Conservation (phyloP, 2,113 vertebrate genomes). For the Mixornis gularis region DNA sequence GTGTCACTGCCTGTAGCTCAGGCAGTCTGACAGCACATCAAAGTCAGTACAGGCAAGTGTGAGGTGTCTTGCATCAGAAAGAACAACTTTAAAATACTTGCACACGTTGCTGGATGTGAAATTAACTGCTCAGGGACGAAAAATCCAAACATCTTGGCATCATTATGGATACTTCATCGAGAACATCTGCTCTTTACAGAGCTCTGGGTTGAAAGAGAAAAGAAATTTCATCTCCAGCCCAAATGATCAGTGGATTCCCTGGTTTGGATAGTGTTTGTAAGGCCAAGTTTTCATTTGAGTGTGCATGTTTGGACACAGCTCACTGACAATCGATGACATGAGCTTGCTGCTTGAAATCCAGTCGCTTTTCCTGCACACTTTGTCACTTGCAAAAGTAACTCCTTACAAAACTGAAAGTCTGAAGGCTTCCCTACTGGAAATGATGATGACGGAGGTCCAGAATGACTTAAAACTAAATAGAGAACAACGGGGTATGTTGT, state of each 20-base stretch:
- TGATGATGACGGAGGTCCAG: not conserved
- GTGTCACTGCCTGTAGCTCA: not conserved
- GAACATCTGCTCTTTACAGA: slow-evolving; percentile 32
- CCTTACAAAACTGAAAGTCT: not conserved
- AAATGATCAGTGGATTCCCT: not conserved
- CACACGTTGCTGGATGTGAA: not conserved
- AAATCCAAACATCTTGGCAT: not conserved
- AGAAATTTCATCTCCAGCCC: not conserved
- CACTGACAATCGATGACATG: not conserved
- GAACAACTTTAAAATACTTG: not conserved
- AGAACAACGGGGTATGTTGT: fast-evolving
- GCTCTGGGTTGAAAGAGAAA: not conserved
- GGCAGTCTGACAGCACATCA: not conserved
- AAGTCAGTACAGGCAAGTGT: not conserved
- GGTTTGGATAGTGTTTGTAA: not conserved
- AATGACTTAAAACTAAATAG: not conserved
- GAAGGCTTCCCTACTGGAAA: not conserved
- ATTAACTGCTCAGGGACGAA: not conserved
- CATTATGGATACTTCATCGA: not conserved
- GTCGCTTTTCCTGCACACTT: fast-evolving
- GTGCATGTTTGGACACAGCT: not conserved
- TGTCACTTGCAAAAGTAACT: not conserved
- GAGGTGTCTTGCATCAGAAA: not conserved
- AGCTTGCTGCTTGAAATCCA: not conserved
- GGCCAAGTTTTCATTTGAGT: not conserved